Evolutionary conservation across 2,113 vertebrate genomes (phyloP).

Genomic region (Pionites leucogaster): DNA sequence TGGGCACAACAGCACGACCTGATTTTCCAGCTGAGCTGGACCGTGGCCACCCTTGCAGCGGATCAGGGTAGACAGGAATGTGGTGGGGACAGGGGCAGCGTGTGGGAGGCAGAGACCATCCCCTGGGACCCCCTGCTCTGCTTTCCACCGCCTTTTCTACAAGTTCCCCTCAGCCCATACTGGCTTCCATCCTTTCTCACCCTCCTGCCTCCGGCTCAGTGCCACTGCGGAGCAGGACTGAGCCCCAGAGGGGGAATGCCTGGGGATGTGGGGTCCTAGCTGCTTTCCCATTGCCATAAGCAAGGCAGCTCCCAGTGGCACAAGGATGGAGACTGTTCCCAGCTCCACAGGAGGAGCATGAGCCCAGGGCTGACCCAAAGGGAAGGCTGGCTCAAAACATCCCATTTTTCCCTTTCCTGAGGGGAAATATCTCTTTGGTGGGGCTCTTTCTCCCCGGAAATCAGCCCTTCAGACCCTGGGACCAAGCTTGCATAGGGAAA

Average conservation of each 20-base stretch:
- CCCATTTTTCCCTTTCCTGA: not conserved
- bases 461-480: not conserved
- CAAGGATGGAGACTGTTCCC: not conserved
- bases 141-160: not conserved
- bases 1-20: not conserved
- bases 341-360: not conserved
- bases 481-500: not conserved
- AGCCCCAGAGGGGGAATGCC: not conserved
- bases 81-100: not conserved
- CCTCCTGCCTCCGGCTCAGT: not conserved
- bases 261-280: not conserved
- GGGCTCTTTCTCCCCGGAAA: not conserved
- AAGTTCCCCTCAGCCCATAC: not conserved
- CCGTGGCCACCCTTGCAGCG: not conserved
- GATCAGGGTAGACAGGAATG: not conserved
- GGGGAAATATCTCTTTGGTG: not conserved
- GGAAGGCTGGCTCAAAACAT: not conserved
- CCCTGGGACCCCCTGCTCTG: not conserved
- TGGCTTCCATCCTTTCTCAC: not conserved
- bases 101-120: not conserved
- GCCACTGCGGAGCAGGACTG: accelerated
- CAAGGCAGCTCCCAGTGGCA: not conserved
- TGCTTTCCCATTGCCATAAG: not conserved
- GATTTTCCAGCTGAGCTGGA: slow-evolving; percentile 30
- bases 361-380: not conserved